Percentiles rank a stretch among this genome's conserved stretches.
These are phyloP conservation scores for Thecophora atra DNA, from an alignment of 2,888 invertebrate genomes.

Conservation along the genomic window DNA sequence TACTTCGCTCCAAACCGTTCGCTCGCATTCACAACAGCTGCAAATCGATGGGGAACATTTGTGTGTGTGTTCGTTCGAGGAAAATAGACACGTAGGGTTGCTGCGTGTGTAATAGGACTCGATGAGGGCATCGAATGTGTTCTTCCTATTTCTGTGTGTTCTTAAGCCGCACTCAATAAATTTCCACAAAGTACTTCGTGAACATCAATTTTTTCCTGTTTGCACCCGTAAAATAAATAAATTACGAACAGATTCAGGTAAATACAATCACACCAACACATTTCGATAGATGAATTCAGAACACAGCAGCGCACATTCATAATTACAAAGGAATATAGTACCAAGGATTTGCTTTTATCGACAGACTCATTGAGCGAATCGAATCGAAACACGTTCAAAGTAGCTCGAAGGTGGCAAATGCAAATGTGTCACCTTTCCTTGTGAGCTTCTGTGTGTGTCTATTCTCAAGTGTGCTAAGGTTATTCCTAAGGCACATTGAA, in stretches of 20 bases:
- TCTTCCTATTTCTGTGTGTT: not conserved
- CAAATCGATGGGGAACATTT: not conserved
- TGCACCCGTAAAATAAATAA: constrained; percentile 34
- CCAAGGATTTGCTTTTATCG: not conserved
- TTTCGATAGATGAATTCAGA: too few relatives aligned
- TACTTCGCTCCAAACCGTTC: not conserved
- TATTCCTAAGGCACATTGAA: not conserved
- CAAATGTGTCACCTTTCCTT: too few relatives aligned
- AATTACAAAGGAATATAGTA: not conserved
- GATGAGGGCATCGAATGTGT: not conserved
- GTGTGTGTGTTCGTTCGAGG: not conserved
- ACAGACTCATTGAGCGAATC: too few relatives aligned
- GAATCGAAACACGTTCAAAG: too few relatives aligned
- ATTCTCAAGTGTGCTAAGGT: not conserved
- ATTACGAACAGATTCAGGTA: not conserved
- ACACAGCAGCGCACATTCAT: not conserved
- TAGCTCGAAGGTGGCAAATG: too few relatives aligned
- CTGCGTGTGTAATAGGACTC: not conserved
- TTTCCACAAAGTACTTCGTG: constrained; percentile 38
- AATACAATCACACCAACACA: not conserved
- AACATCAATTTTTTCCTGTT: constrained; percentile 39
- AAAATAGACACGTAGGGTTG: not conserved
- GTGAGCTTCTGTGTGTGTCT: constrained; percentile 3
- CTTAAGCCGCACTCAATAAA: constrained; percentile 30
- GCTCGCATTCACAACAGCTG: constrained; percentile 4